phyloP scores from a whole-genome alignment of 2,888 invertebrate species.

The Blastobasis adustella region DNA sequence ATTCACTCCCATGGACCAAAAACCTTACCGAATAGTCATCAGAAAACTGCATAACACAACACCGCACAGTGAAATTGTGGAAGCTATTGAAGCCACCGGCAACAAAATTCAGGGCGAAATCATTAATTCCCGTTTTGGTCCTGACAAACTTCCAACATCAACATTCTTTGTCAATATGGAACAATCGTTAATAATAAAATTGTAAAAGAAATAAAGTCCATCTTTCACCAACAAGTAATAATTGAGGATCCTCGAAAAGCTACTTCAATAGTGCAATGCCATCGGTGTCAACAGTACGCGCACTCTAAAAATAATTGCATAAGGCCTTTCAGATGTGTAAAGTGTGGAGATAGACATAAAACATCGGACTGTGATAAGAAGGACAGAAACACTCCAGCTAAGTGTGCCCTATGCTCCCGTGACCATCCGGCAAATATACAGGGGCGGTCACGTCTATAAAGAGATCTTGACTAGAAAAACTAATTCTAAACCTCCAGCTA shows the following conservation, averaged over 20 bases:
- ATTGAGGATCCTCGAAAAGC: slow-evolving; percentile 5
- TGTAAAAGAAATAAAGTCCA: background rate
- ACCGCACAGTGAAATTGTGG: background rate
- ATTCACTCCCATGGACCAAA: background rate
- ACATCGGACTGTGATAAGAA: background rate
- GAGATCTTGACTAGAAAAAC: background rate
- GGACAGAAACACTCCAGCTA: background rate
- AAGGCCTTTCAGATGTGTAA: background rate
- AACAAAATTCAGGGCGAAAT: background rate
- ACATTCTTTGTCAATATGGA: background rate
- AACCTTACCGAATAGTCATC: background rate
- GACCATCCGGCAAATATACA: background rate
- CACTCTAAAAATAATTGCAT: slow-evolving; percentile 8
- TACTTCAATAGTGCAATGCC: slow-evolving; percentile 4
- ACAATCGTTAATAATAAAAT: background rate
- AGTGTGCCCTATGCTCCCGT: background rate
- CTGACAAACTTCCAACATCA: background rate
- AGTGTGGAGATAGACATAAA: background rate
- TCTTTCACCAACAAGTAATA: slow-evolving; percentile 1
- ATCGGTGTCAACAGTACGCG: slow-evolving; percentile 6
- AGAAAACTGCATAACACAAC: background rate
- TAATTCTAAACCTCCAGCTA: too few species aligned
- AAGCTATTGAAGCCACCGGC: background rate
- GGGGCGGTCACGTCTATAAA: background rate
- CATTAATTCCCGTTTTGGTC: background rate